Evolutionary conservation across 92 coral and sea anemone species (phyloP), one percentile per base, ranked within the genome.

Genomic region (Porites cylindrica): DNA sequence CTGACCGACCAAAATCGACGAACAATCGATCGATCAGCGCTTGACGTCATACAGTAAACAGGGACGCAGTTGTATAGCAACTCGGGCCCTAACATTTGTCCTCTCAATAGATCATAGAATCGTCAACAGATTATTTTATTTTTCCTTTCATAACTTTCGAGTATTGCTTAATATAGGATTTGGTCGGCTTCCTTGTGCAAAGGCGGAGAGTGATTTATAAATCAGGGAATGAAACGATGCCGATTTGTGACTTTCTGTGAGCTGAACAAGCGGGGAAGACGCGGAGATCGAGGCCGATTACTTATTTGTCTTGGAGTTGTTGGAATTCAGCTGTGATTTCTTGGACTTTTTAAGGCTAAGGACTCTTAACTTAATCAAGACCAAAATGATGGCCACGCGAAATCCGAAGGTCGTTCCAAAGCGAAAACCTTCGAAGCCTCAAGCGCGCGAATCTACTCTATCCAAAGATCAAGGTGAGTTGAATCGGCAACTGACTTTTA

Each of bases 361-460:
- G 51, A 20, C 62, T 80, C 50, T 60, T 54, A 1, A 60, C 38
- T 18, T 16, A 1, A 8, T 14, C 69, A 77, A 19, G 19, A 56
- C 26, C 94, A 95, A 91, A 64, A 93, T 95, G 96, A 93, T 95
- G 98, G 96, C 98, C 20, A 92, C 98, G 78, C 79, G 98, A 76
- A 95, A 95, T 29, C 96, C 98, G 14, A 95, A 93, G 80, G 90
- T 95, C 83, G 69, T 88, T 8, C 98, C 98, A 1, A 92, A 92
- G 71, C 87, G 92, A 61, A 91, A 91, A 38, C 78, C 79, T 67
- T 58, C 93, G 53, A 90, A 92, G 70, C 81, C 85, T 8, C 87
- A 88, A 72, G 72, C 93, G 7, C 86, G 84, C 13, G 90, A 74
- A 67, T 88, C 93, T 16, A 79, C 87, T 23, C 79, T 90, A 16